Base-by-base conservation (phyloP, 1,140 invertebrate genomes). In the Leucophenga varia region DNA sequence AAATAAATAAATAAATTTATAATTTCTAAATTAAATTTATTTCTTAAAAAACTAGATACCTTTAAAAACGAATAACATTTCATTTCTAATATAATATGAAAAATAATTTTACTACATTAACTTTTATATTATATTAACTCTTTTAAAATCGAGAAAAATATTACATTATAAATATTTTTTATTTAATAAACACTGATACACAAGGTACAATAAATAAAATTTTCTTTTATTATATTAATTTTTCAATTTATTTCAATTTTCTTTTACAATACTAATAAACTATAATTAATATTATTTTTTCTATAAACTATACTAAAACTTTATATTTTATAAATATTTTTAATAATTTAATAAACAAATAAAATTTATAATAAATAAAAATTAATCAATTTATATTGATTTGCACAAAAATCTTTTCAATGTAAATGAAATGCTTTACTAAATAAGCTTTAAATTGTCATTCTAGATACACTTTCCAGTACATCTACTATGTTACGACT, bases 401-500 rank as follows among this genome's bases (percentile, higher is more conserved):
- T 76, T 65, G 52, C 56, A 74, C 53, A 73, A 75, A 74, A n/a
- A n/a, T n/a, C n/a, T n/a, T n/a, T n/a, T n/a, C n/a, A n/a, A n/a
- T n/a, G n/a, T n/a, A 72, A 81, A 75, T 79, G 76, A 80, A 80
- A 78, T 73, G 61, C 76, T 80, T 72, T 78, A 56, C 59, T 60
- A 67, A 70, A 61, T 64, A 80, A 81, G 75, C 74, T 80, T 71
- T 78, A 78, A 70, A 76, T 77, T 77, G 64, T 52, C 71, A 68
- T 77, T 79, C 80, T 77, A 83, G 79, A 79, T 74, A 76, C 76
- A 84, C 74, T 79, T 85, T 85, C 83, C 81, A 81, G 76, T 84
- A 84, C 70, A 69, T 78, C 80, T 82, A 85, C 83, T 85, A 77
- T 85, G 83, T 85, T 85, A 84, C 83, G 83, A 85, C 82, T 85